Percentiles rank a stretch among this genome's conserved stretches.
Conservation (phyloP, 1,140 invertebrate genomes). For the Aleiodes sp. region DNA sequence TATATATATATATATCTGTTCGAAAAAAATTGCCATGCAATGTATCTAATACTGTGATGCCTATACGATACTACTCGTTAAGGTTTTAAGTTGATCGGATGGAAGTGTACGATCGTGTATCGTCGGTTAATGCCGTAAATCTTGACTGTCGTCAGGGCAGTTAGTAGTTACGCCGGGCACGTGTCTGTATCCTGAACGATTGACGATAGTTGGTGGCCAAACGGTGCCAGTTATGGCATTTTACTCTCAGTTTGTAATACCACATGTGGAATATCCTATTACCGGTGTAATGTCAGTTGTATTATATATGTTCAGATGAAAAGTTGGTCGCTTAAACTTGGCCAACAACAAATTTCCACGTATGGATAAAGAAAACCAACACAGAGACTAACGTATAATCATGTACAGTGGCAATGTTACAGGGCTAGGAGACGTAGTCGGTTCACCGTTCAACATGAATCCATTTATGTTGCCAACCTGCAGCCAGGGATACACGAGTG, state of each 20-base stretch:
- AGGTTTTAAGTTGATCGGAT: conserved; percentile 18
- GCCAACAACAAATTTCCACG: conserved; percentile 18
- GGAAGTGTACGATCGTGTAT: neutral
- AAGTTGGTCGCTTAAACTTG: neutral
- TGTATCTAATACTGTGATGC: conserved; percentile 2
- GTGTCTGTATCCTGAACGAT: conserved; percentile 29
- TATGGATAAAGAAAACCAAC: conserved; percentile 31
- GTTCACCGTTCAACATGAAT: conserved; percentile 87
- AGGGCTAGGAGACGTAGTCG: conserved; percentile 80
- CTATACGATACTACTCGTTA: neutral
- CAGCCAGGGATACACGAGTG: conserved; percentile 80
- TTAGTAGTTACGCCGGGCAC: conserved; percentile 39
- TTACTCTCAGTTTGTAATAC: conserved; percentile 14
- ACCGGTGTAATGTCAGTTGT: conserved; percentile 13
- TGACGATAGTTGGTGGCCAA: neutral
- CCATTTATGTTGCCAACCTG: conserved; percentile 90
- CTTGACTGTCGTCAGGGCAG: conserved; percentile 25
- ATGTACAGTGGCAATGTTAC: conserved; percentile 61
- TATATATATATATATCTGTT: too few species aligned
- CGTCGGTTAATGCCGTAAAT: neutral
- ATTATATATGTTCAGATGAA: conserved; percentile 22
- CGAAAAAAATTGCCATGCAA: neutral
- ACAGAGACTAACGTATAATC: conserved; percentile 53
- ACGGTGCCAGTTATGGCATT: conserved; percentile 15
- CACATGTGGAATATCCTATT: conserved; percentile 21